Percentiles rank a stretch among this genome's conserved stretches.
phyloP scores from a whole-genome alignment of 2,113 vertebrate species.

The Centropristis striata region DNA sequence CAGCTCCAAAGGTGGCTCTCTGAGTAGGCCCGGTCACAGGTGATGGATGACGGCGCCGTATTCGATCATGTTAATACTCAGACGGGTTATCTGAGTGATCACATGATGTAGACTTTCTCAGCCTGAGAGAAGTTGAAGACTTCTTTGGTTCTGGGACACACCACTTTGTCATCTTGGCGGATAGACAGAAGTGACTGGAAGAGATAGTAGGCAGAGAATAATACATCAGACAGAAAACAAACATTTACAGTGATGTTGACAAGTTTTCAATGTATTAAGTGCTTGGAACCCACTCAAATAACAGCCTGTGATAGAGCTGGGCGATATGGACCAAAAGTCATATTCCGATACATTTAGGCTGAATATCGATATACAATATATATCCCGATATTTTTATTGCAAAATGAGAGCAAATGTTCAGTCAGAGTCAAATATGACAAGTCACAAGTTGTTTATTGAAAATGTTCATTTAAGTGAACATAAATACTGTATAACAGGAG shows the following conservation, averaged over 20 bases:
- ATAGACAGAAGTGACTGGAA: slow-evolving; percentile 97
- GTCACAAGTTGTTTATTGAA: too few relatives aligned
- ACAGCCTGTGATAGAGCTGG: too few relatives aligned
- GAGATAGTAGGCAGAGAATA: slow-evolving; percentile 33
- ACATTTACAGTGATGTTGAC: not conserved
- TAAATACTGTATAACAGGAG: too few relatives aligned
- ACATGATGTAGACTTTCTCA: slow-evolving; percentile 99
- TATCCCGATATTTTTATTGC: too few relatives aligned
- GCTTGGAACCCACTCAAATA: too few relatives aligned
- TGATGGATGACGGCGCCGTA: slow-evolving; percentile 49
- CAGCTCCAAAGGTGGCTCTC: slow-evolving; percentile 67
- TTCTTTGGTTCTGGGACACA: slow-evolving; percentile 99
- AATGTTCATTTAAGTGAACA: too few relatives aligned
- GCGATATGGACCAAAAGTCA: too few relatives aligned
- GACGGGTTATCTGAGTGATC: slow-evolving; percentile 70
- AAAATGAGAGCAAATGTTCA: too few relatives aligned
- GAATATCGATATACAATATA: too few relatives aligned
- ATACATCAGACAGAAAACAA: not conserved
- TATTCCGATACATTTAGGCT: too few relatives aligned
- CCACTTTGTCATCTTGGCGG: slow-evolving; percentile 98
- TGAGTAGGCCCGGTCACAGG: slow-evolving; percentile 47
- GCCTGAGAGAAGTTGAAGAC: slow-evolving; percentile 99
- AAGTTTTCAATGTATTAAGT: too few relatives aligned
- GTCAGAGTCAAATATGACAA: too few relatives aligned
- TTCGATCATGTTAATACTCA: slow-evolving; percentile 54